phyloP scores from a whole-genome alignment of 64 coral and sea anemone species.

The Porites lutea region DNA sequence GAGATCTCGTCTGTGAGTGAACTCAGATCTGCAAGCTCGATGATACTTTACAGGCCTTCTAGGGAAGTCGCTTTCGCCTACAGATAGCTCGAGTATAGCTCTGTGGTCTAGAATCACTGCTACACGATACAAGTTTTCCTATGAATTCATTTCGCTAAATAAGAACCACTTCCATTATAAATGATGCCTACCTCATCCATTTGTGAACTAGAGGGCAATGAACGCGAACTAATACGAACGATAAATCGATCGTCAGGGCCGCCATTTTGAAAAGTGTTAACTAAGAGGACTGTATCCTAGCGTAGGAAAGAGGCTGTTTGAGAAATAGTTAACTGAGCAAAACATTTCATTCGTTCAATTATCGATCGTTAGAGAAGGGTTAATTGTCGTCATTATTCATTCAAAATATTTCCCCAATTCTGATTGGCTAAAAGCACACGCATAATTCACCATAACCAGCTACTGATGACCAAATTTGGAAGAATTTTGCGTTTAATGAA shows the following conservation, averaged over 20 bases:
- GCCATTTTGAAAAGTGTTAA: not conserved
- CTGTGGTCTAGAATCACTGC: not conserved
- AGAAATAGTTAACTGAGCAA: not conserved
- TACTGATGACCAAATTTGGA: too few relatives aligned
- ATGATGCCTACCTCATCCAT: not conserved
- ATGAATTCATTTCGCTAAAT: not conserved
- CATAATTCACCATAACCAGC: too few relatives aligned
- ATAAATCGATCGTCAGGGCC: not conserved
- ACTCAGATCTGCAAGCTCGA: constrained; percentile 71
- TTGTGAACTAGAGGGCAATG: not conserved
- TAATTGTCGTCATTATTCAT: too few relatives aligned
- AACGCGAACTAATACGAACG: not conserved
- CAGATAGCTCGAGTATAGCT: not conserved
- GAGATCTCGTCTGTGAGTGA: constrained; percentile 69
- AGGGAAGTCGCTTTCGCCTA: constrained; percentile 64
- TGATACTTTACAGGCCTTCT: constrained; percentile 18
- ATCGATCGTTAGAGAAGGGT: constrained; percentile 8
- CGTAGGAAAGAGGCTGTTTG: not conserved
- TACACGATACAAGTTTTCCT: constrained; percentile 28
- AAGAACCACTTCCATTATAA: not conserved
- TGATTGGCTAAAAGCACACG: too few relatives aligned
- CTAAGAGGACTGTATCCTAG: not conserved
- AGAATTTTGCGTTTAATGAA: too few relatives aligned
- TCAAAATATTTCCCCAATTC: too few relatives aligned
- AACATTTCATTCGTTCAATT: constrained; percentile 15